Evolutionary conservation across 1,140 invertebrate genomes (phyloP).

Genomic region (Thrips palmi): DNA sequence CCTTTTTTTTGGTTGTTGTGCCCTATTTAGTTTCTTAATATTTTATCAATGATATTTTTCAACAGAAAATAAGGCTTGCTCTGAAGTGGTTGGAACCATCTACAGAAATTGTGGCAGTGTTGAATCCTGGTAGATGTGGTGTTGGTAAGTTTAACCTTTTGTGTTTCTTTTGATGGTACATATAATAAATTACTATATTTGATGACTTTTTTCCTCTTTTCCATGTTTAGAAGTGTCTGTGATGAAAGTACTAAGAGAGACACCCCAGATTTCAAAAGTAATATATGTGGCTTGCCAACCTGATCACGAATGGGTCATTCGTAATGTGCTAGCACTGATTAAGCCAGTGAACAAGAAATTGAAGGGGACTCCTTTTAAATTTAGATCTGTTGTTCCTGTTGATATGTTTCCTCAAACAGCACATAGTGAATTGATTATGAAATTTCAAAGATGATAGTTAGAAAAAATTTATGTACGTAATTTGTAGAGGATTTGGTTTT

Average conservation of each 20-base stretch:
- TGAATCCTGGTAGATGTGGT: constrained; percentile 19
- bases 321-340: constrained; percentile 26
- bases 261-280: constrained; percentile 22
- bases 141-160: constrained; percentile 15
- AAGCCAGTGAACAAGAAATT: constrained; percentile 8
- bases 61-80: constrained; percentile 15
- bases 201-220: constrained; percentile 7
- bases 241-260: constrained; percentile 24
- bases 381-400: constrained; percentile 26
- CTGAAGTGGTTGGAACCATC: constrained; percentile 14
- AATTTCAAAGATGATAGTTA: constrained; percentile 28
- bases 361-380: constrained; percentile 15
- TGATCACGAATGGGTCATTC: constrained; percentile 20
- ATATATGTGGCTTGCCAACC: constrained; percentile 33
- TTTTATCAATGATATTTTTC: background rate
- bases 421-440: constrained; percentile 34
- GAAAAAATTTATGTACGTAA: too few relatives aligned
- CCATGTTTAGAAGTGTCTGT: constrained; percentile 25
- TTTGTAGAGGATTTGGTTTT: too few relatives aligned
- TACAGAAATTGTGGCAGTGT: constrained; percentile 16
- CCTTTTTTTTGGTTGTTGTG: background rate
- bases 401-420: constrained; percentile 39
- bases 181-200: constrained; percentile 10
- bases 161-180: constrained; percentile 4
- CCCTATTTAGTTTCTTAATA: background rate